Percentiles rank a stretch among this genome's conserved stretches.
Conservation (phyloP, 2,113 vertebrate species). For the Trematomus loennbergii region DNA sequence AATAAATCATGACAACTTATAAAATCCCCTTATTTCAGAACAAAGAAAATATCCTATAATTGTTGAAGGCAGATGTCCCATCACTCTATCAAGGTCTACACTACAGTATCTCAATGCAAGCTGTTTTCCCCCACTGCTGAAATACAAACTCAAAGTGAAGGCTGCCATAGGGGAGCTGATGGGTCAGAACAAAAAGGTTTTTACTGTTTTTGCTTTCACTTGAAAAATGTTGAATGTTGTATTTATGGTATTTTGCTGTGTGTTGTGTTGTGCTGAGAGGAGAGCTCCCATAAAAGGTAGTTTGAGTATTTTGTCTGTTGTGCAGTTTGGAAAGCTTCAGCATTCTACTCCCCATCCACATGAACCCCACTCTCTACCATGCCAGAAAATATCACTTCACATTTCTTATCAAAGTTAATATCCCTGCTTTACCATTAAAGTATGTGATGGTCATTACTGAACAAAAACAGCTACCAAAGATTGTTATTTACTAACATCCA, state of each 20-base stretch:
- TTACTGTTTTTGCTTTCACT: not conserved
- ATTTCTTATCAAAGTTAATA: not conserved
- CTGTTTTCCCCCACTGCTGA: not conserved
- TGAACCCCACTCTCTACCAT: not conserved
- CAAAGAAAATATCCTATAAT: not conserved
- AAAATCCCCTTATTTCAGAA: not conserved
- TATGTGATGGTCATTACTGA: not conserved
- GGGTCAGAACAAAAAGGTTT: not conserved
- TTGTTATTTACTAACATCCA: constrained; percentile 10
- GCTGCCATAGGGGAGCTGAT: not conserved
- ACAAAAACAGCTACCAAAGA: not conserved
- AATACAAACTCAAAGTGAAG: not conserved
- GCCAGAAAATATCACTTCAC: not conserved
- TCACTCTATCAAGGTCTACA: not conserved
- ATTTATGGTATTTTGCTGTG: not conserved
- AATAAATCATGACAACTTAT: constrained; percentile 11
- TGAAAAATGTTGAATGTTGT: not conserved
- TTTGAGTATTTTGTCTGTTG: not conserved
- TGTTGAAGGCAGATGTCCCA: not conserved
- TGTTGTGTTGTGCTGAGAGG: not conserved
- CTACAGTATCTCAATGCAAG: not conserved
- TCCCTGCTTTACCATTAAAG: not conserved
- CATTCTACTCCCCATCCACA: not conserved
- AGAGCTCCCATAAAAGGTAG: not conserved
- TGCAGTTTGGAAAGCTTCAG: not conserved